Evolutionary conservation across 2,888 invertebrate species (phyloP).

Genomic region (Temnothorax unifasciatus): DNA sequence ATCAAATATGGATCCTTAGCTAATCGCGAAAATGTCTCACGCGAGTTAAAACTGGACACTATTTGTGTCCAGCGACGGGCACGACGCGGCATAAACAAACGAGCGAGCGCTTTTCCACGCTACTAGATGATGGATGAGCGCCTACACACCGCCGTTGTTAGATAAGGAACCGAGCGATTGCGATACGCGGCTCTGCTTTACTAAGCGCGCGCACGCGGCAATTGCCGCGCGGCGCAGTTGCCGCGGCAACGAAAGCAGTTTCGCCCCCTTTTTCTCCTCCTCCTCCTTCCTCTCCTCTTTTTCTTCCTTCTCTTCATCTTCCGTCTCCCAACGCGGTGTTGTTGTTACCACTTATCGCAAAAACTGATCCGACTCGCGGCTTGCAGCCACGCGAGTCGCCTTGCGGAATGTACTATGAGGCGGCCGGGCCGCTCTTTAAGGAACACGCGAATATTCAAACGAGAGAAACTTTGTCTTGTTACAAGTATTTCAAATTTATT

Average conservation of each 20-base stretch:
- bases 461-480: not conserved
- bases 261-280: conserved; percentile 7
- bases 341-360: conserved; percentile 76
- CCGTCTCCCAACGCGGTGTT: conserved; percentile 66
- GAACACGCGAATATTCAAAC: conserved; percentile 41
- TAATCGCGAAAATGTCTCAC: conserved; percentile 13
- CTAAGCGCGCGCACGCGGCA: conserved; percentile 71
- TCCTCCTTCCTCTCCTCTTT: conserved; percentile 12
- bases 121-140: conserved; percentile 82
- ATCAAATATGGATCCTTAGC: not conserved
- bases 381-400: conserved; percentile 69
- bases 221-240: conserved; percentile 63
- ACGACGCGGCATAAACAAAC: conserved; percentile 67
- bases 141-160: conserved; percentile 77
- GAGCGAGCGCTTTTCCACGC: conserved; percentile 79
- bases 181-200: conserved; percentile 72
- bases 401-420: conserved; percentile 71
- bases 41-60: not conserved
- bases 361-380: conserved; percentile 73
- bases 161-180: conserved; percentile 79
- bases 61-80: conserved; percentile 25
- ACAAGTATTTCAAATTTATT: conserved; percentile 7
- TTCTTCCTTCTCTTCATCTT: conserved; percentile 25
- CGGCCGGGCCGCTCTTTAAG: conserved; percentile 62
- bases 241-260: conserved; percentile 51